Evolutionary conservation across 2,888 invertebrate species (phyloP), one percentile per base, ranked within the genome.

Genomic region (Dryobotodes eremita): DNA sequence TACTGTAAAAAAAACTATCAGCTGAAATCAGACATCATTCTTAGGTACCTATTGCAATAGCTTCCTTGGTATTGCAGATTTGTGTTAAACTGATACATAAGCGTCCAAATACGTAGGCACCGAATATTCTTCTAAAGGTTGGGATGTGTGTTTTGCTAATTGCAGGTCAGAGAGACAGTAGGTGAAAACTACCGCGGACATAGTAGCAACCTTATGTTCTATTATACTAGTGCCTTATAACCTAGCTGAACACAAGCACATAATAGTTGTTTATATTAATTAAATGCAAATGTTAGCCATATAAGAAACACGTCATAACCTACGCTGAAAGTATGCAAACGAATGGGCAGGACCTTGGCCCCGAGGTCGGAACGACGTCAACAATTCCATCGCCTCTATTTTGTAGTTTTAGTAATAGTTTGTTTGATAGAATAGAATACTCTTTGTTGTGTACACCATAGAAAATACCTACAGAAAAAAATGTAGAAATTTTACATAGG

Each of bases 241-340:
- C 31, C 8, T 13, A 55, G 13, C 23, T 15, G 53, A 36, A 61
- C n/a, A 6, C 8, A n/a, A 64, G 46, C 36, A 70, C 26, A 53
- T 1, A 31, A 23, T n/a, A 36, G 13, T 10, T 7, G 53, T 13
- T n/a, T 64, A 42, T 26, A 59, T 76, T 55, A n/a, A 62, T 71
- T 61, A 2, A 57, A 81, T 78, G 53, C 46, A n/a, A 83, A 78
- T 78, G n/a, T 15, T 72, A 2, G 20, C 26, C 71, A 75, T 74
- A 55, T 61, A 64, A n/a, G n/a, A 42, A 66, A 71, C 13, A 46
- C 79, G 86, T 79, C 70, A 85, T 66, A 75, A 48, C 72, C 46
- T 23, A 61, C 59, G 46, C 71, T 85, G 79, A 83, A 84, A 84
- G 75, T 82, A 76, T 74, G 64, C 79, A 80, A 77, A 76, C 84